phyloP scores from a whole-genome alignment of 2,888 invertebrate species.

The Frankliniella fusca region DNA sequence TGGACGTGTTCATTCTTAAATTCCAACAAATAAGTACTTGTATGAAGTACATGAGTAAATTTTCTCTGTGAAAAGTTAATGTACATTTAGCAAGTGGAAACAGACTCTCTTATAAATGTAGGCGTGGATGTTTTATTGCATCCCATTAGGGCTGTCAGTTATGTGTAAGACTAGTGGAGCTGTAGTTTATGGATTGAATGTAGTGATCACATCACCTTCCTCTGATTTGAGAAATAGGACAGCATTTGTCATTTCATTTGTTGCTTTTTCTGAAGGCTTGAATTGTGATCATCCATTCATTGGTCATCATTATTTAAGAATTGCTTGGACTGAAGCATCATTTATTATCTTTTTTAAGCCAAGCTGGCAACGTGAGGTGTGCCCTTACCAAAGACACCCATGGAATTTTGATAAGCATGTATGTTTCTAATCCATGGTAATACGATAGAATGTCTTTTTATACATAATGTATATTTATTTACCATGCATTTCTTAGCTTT shows the following conservation, averaged over 20 bases:
- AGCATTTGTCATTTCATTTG: not conserved
- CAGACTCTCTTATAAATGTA: not conserved
- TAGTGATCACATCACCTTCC: conserved; percentile 3
- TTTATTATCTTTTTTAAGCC: not conserved
- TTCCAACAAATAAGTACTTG: not conserved
- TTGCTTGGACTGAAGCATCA: conserved; percentile 10
- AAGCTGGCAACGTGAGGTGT: not conserved
- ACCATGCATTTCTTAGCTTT: conserved; percentile 20
- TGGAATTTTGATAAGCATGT: not conserved
- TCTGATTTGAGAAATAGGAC: not conserved
- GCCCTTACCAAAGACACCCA: not conserved
- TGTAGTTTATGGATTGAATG: not conserved
- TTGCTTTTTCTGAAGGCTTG: conserved; percentile 11
- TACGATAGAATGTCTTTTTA: not conserved
- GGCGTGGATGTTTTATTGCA: not conserved
- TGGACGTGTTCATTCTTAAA: not conserved
- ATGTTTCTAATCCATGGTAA: not conserved
- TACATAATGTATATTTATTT: conserved; percentile 25
- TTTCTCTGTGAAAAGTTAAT: not conserved
- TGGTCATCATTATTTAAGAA: not conserved
- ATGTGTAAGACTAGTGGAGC: not conserved
- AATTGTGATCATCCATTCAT: conserved; percentile 11
- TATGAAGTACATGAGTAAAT: not conserved
- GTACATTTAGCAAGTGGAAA: not conserved
- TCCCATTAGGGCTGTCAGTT: conserved; percentile 11